These are phyloP conservation scores for Formicarius rufipectus DNA, from an alignment of 2,113 vertebrate species.

Conservation along the genomic window DNA sequence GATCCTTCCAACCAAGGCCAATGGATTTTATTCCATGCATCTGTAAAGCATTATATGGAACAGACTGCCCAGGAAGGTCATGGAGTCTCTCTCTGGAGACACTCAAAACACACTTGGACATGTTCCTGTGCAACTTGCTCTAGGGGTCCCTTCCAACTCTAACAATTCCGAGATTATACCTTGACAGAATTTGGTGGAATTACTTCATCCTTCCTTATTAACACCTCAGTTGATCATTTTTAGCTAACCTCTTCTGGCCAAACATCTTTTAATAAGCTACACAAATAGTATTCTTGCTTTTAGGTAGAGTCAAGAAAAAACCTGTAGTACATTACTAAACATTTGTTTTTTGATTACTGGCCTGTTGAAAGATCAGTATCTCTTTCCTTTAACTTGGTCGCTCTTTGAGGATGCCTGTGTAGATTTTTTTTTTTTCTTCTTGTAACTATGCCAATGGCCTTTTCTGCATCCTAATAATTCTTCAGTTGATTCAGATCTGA, in stretches of 20 bases:
- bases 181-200: not conserved
- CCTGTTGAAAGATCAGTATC: not conserved
- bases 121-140: not conserved
- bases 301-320: not conserved
- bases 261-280: not conserved
- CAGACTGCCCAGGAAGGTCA: not conserved
- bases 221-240: not conserved
- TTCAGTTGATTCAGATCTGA: not conserved
- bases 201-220: not conserved
- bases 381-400: not conserved
- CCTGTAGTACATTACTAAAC: not conserved
- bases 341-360: not conserved
- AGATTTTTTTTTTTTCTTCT: not conserved
- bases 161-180: not conserved
- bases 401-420: not conserved
- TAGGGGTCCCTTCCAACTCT: not conserved
- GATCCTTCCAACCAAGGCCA: not conserved
- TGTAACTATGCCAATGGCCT: not conserved
- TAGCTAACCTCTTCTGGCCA: not conserved
- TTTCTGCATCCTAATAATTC: not conserved
- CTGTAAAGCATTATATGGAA: not conserved
- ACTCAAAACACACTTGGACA: not conserved
- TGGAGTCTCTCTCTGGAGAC: not conserved
- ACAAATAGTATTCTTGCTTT: not conserved
- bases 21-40: not conserved